Conservation (phyloP, 1,140 invertebrate genomes). For the Bathynomus jamesi region DNA sequence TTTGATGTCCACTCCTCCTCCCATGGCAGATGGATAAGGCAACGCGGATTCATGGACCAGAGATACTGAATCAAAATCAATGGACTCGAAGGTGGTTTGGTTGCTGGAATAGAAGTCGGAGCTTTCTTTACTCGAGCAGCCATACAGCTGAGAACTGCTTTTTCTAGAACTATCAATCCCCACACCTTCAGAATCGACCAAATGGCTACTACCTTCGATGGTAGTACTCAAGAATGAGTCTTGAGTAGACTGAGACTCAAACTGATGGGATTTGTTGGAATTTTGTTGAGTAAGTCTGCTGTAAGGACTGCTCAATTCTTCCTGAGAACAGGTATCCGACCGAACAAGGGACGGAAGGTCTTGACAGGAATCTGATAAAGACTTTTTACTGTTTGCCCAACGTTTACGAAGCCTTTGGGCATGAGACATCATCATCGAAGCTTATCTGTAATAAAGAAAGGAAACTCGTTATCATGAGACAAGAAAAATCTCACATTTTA, state of each 20-base stretch:
- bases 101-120: neutral
- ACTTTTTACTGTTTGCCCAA: constrained; percentile 7
- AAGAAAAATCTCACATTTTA: too few species aligned
- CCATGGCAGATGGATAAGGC: neutral
- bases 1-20: neutral
- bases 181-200: too few species aligned
- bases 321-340: neutral
- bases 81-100: neutral
- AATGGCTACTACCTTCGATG: neutral
- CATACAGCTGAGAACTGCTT: neutral
- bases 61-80: neutral
- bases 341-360: neutral
- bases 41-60: neutral
- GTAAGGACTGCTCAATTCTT: neutral
- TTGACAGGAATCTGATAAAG: constrained; percentile 5
- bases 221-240: neutral
- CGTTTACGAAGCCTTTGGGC: neutral
- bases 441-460: too few species aligned
- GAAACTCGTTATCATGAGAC: too few species aligned
- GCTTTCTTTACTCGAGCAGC: neutral
- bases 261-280: neutral
- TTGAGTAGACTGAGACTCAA: neutral
- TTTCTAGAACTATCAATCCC: too few species aligned
- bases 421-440: neutral
- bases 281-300: neutral